Base-by-base conservation (phyloP, 2,113 vertebrate species). In the Meriones unguiculatus region DNA sequence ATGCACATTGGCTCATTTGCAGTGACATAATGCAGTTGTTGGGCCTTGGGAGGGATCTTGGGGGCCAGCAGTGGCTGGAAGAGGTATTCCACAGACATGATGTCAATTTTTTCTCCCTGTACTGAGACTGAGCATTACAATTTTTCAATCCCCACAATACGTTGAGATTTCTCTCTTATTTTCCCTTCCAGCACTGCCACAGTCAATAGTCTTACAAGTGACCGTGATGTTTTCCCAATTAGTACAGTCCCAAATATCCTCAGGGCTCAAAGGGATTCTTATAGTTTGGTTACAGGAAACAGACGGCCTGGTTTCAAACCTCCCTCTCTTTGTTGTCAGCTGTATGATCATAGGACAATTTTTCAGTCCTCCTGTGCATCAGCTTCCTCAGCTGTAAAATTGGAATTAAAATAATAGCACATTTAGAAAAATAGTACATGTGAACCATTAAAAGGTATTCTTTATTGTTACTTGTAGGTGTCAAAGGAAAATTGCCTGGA, bases 381-480 rank as follows among this genome's bases (percentile, higher is more conserved):
- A 9, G 59, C 54, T 94, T 94, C 35, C 52, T 90, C 64, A 90
- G 52, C 67, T 62, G 12, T 76, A 87, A 93, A 94, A 80, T 85
- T 69, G 28, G 76, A 85, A 41, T 76, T 80, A n/a, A 70, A 28
- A 77, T 89, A 86, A 67, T n/a, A 91, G 41, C 64, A 84, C 18
- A 10, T 94, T 89, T 91, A 87, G 67, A 89, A 84, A 52, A 90
- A 22, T 91, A 14, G 2, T 65, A 38, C 7, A 8, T 46, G 59
- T 80, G 92, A 82, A 87, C 38, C 13, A 28, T 77, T 91, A 89
- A 50, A 81, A 85, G 67, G 32, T 87, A 50, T 82, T 96, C 67
- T 72, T 69, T 86, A 41, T 93, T 97, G 76, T 88, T 92, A 81
- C 95, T 87, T 94, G 80, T 94, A 94, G 82, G 87, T 87, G 89